Conservation (phyloP, 2,888 invertebrate species). For the Odontothrips loti region DNA sequence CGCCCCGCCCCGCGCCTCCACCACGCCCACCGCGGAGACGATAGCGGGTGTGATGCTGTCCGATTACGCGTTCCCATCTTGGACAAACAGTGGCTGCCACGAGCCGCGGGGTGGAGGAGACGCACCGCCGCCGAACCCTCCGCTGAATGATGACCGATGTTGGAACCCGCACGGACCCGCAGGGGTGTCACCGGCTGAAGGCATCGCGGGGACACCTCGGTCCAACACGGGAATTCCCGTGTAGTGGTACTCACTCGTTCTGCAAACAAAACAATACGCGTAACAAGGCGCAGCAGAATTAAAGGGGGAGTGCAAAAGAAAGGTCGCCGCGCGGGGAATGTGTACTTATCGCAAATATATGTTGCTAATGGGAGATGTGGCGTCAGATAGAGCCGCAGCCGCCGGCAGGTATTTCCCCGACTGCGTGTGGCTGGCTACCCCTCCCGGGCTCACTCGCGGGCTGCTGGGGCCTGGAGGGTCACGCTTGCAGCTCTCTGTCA, state of each 20-base stretch:
- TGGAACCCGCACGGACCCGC: not conserved
- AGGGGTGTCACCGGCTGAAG: not conserved
- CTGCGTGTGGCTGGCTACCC: not conserved
- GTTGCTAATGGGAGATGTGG: constrained; percentile 4
- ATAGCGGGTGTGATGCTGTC: too few species aligned
- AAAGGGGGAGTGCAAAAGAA: not conserved
- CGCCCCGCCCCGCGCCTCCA: too few species aligned
- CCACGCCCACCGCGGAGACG: too few species aligned
- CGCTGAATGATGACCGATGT: too few species aligned
- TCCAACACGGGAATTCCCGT: not conserved
- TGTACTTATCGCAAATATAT: not conserved
- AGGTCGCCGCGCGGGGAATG: not conserved
- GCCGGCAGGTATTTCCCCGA: not conserved
- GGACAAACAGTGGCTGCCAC: too few species aligned
- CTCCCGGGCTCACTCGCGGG: not conserved
- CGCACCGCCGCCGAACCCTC: too few species aligned
- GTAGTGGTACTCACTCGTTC: too few species aligned
- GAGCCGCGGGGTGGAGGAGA: too few species aligned
- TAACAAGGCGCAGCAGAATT: not conserved
- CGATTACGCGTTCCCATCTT: too few species aligned
- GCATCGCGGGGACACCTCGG: not conserved
- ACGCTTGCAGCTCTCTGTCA: not conserved
- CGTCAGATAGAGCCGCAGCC: not conserved
- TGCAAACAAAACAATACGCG: too few species aligned
- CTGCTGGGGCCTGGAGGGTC: not conserved